phyloP scores from a whole-genome alignment of 2,797 vertebrate genomes.

The Eidolon dupreanum region DNA sequence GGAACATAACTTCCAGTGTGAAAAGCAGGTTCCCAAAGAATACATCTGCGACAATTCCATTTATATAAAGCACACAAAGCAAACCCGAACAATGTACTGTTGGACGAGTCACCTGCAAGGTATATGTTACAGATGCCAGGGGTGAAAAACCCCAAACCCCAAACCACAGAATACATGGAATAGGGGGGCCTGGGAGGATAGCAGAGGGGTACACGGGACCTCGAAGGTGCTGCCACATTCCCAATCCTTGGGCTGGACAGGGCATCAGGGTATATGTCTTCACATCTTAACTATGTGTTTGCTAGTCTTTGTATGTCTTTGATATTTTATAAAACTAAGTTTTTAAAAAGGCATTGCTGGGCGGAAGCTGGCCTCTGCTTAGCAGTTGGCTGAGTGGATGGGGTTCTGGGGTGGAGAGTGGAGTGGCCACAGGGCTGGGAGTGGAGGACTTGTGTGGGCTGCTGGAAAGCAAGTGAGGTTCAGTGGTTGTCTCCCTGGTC shows the following conservation, averaged over 20 bases:
- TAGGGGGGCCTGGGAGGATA: rapidly evolving
- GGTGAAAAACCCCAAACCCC: background rate
- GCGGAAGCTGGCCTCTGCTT: background rate
- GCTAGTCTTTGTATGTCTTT: background rate
- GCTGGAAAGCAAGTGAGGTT: background rate
- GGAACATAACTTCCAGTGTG: rapidly evolving
- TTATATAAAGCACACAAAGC: background rate
- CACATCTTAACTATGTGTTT: background rate
- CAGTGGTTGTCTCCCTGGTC: background rate
- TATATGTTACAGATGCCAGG: background rate
- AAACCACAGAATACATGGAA: background rate
- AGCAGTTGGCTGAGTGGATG: background rate
- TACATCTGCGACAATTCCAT: background rate
- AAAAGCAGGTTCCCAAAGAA: background rate
- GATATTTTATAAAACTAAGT: background rate
- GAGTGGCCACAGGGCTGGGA: background rate
- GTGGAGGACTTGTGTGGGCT: background rate
- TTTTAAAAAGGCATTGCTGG: background rate
- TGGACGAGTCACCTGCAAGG: background rate
- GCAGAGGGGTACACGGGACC: rapidly evolving
- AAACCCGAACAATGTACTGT: background rate
- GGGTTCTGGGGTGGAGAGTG: background rate
- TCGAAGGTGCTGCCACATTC: background rate
- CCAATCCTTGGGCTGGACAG: background rate
- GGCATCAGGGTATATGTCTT: rapidly evolving